Percentiles rank a stretch among this genome's conserved stretches.
Evolutionary conservation across 2,113 vertebrate species (phyloP).

Genomic region (Phalacrocorax brasilianus): DNA sequence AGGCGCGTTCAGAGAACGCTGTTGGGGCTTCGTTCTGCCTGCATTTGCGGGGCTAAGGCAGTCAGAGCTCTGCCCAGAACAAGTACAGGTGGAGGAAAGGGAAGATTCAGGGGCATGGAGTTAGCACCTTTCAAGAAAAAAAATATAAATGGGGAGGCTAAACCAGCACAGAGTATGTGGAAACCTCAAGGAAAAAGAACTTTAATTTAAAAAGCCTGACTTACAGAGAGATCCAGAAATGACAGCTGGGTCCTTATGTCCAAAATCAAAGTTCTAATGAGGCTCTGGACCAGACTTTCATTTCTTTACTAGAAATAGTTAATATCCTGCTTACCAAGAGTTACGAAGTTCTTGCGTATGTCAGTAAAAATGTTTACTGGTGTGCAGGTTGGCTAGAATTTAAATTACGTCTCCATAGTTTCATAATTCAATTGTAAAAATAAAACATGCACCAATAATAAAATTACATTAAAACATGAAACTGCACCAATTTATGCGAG

Average conservation of each 20-base stretch:
- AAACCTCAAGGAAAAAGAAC: neutral
- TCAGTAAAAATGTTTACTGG: neutral
- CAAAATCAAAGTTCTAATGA: neutral
- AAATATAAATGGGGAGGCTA: accelerated
- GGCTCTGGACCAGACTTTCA: neutral
- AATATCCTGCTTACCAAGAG: neutral
- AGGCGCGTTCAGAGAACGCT: neutral
- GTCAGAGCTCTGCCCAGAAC: neutral
- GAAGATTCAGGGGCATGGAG: neutral
- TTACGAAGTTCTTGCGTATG: neutral
- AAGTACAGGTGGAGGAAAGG: neutral
- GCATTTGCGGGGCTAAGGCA: neutral
- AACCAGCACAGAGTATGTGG: accelerated
- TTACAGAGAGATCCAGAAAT: neutral
- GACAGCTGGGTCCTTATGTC: neutral
- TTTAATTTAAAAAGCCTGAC: neutral
- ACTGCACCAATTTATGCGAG: neutral
- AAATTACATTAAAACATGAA: neutral
- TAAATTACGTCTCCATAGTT: neutral
- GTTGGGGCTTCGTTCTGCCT: neutral
- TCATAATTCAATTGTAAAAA: neutral
- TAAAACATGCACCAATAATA: neutral
- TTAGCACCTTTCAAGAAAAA: neutral
- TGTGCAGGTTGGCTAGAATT: neutral
- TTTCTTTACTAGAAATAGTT: neutral